phyloP scores from a whole-genome alignment of 2,888 invertebrate species.

The Nasonovia ribisnigri region DNA sequence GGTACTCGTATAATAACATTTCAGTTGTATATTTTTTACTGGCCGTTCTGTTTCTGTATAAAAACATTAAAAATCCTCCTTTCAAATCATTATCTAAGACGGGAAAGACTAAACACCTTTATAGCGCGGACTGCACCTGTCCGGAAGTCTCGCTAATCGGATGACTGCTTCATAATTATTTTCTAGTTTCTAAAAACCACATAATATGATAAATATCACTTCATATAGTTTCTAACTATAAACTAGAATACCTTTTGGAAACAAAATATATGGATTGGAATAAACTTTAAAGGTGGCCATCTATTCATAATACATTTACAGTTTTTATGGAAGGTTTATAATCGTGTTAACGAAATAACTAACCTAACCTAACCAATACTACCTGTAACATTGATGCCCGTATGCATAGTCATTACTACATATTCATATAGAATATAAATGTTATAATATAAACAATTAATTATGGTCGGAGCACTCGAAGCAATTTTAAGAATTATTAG shows the following conservation, averaged over 20 bases:
- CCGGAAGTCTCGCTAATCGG: constrained; percentile 33
- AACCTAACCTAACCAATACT: no score
- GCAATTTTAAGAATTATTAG: no score
- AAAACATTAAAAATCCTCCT: neutral
- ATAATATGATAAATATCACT: neutral
- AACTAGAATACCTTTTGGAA: neutral
- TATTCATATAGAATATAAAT: no score
- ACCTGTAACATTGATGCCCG: no score
- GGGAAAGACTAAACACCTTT: neutral
- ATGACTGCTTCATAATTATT: constrained; percentile 27
- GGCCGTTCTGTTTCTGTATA: no score
- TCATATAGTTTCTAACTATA: neutral
- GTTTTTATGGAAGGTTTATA: no score
- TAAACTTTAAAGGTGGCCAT: neutral
- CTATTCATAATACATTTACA: neutral
- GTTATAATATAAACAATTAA: no score
- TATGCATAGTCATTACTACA: no score
- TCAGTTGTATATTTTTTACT: neutral
- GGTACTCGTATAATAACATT: neutral
- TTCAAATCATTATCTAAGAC: neutral
- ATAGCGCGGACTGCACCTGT: neutral
- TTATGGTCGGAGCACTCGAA: no score
- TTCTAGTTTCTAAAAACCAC: neutral
- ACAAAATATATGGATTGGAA: neutral
- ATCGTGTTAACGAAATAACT: neutral